Evolutionary conservation across 53 echinoderm and acorn worm genomes (phyloP).

Genomic region (Antedon mediterranea): DNA sequence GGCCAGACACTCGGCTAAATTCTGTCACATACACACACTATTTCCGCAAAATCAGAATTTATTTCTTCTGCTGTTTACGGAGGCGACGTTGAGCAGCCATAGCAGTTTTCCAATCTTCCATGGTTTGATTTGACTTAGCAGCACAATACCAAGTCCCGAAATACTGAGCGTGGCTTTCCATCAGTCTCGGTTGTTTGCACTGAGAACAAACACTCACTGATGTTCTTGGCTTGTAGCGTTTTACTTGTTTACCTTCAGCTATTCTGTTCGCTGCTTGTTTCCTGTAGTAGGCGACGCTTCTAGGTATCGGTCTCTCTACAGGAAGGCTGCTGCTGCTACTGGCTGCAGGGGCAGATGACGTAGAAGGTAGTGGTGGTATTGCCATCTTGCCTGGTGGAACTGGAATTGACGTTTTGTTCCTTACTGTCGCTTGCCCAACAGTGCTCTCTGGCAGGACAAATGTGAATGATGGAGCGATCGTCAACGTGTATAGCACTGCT

Average conservation of each 20-base stretch:
- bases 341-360: background rate
- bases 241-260: background rate
- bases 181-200: background rate
- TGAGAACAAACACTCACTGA: conserved; percentile 2
- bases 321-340: background rate
- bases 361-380: background rate
- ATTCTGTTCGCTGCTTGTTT: background rate
- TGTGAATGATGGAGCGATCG: background rate
- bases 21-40: too few species aligned
- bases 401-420: background rate
- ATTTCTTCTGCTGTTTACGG: too few species aligned
- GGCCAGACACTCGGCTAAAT: too few species aligned
- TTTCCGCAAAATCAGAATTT: too few species aligned
- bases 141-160: conserved; percentile 29
- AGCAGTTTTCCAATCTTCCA: conserved; percentile 9
- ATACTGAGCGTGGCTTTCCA: conserved; percentile 10
- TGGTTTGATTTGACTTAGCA: background rate
- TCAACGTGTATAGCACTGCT: background rate
- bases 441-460: conserved; percentile 3
- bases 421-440: conserved; percentile 10
- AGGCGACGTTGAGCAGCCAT: conserved; percentile 2
- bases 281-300: conserved; percentile 6
- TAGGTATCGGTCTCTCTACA: conserved; percentile 1
- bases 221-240: too few species aligned
- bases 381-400: background rate